Evolutionary conservation across 2,797 vertebrate species (phyloP), one percentile per base, ranked within the genome.

Genomic region (Hozukius guyotensis): DNA sequence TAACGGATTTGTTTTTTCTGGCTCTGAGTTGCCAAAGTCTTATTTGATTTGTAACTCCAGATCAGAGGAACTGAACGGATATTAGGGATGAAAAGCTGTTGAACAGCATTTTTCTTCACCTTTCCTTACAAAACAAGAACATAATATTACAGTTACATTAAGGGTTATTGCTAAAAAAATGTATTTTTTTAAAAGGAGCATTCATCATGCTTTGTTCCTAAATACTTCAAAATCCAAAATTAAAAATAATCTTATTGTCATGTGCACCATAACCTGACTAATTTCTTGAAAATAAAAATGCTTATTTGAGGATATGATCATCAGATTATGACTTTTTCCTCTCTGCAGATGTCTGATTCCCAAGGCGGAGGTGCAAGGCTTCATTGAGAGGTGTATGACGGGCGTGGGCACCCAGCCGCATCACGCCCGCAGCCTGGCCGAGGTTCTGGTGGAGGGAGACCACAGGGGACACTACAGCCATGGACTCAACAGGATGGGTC

Each of bases 401-500:
- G 89, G 91, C 0, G 96, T 95, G 76, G 95, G 94, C 6, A 93
- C 95, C 62, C 85, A 94, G 71, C 66, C 69, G 0, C 90, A 94
- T 80, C 96, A 96, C 4, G 95, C 94, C 25, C 75, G 32, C 59
- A 94, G 94, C 81, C 89, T 96, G 85, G 96, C 96, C 0, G 89
- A 95, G 76, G 95, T 96, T 24, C 87, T 96, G 85, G 94, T 96
- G 81, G 95, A 95, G 72, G 96, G 94, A 7, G 96, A 96, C 87
- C 71, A 84, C 84, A 91, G 95, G 29, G 96, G 96, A 2, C 96
- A 96, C 91, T 96, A 95, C 89, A 96, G 96, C 86, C 96, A 96
- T 3, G 96, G 96, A 27, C 95, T 96, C 67, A 96, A 96, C 89
- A 89, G 95, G 78, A 93, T 96, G 92, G 95, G 96, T 96, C 11